Evolutionary conservation across 2,888 invertebrate species (phyloP), one percentile per base, ranked within the genome.

Genomic region (Agrotis segetum): DNA sequence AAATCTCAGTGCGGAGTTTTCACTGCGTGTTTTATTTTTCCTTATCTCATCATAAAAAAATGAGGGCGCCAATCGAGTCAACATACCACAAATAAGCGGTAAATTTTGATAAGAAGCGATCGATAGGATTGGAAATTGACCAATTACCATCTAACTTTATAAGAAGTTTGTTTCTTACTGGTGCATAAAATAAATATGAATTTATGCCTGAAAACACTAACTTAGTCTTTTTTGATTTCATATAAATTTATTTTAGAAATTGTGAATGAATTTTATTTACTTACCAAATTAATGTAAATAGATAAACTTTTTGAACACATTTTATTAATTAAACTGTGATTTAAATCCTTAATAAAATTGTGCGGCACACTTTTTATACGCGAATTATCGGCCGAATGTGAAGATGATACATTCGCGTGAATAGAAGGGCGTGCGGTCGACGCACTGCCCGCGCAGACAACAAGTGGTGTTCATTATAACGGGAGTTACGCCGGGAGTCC

Each of bases 391-490:
- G 90, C 87, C 92, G 90, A 93, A 88, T 92, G 90, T 93, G 90
- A 93, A 91, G 91, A 93, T 92, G 90, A 92, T 90, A 95, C 96
- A 96, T 96, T 95, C 95, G 95, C 96, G 92, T 90, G 88, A 92
- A 81, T 90, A 88, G 90, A 92, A 94, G 93, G 95, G 95, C 95
- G 95, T 94, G 94, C 96, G 95, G 93, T 92, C 95, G 95, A 93
- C 95, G 95, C 95, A 96, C 95, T 95, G 95, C 95, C 95, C 95
- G 93, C 90, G 84, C 94, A 95, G 93, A 95, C 93, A 95, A 94
- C 94, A 94, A 95, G 94, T 94, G 93, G 89, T 94, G 90, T 89
- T 92, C 92, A 93, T 93, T 95, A 95, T 96, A 96, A 96, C 96
- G 96, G 96, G 96, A 96, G 92, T 95, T 95, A 90, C 92, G 94